Evolutionary conservation across 2,888 invertebrate species (phyloP).

Genomic region (Nemotelus pantherinus): DNA sequence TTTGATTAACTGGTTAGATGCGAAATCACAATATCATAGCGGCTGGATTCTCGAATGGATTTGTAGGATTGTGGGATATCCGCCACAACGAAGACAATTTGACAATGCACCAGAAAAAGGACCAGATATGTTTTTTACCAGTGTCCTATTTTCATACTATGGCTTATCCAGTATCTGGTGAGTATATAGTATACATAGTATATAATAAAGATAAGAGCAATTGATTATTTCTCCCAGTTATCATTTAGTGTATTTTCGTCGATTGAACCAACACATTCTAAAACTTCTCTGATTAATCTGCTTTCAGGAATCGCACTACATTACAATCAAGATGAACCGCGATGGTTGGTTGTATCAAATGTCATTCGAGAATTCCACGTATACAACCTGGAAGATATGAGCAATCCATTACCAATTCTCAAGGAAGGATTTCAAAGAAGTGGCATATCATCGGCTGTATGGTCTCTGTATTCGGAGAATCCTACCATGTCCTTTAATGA

Average conservation of each 20-base stretch:
- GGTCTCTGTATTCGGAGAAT: slow-evolving; percentile 61
- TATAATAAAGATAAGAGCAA: not conserved
- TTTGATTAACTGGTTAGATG: slow-evolving; percentile 52
- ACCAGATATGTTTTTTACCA: slow-evolving; percentile 65
- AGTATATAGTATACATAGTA: slow-evolving; percentile 43
- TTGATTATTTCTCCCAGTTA: not conserved
- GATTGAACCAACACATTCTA: not conserved
- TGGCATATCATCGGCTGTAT: slow-evolving; percentile 54
- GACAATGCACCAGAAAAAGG: slow-evolving; percentile 57
- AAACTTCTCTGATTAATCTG: not conserved
- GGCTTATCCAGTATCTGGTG: slow-evolving; percentile 67
- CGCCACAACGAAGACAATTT: slow-evolving; percentile 58
- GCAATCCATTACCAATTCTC: slow-evolving; percentile 54
- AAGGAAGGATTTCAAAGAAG: slow-evolving; percentile 53
- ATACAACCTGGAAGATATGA: slow-evolving; percentile 58
- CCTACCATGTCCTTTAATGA: slow-evolving; percentile 55
- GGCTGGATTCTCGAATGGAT: slow-evolving; percentile 73
- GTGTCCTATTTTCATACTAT: slow-evolving; percentile 69
- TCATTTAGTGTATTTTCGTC: not conserved
- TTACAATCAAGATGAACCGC: slow-evolving; percentile 58
- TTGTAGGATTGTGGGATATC: slow-evolving; percentile 72
- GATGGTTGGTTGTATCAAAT: slow-evolving; percentile 59
- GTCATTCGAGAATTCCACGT: slow-evolving; percentile 54
- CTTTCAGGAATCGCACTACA: slow-evolving; percentile 53
- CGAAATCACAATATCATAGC: slow-evolving; percentile 66